A percentile compares a stretch with the other conserved stretches of the same genome.
Conservation (phyloP, 2,888 invertebrate species). For the Sphaeridia pumilis region DNA sequence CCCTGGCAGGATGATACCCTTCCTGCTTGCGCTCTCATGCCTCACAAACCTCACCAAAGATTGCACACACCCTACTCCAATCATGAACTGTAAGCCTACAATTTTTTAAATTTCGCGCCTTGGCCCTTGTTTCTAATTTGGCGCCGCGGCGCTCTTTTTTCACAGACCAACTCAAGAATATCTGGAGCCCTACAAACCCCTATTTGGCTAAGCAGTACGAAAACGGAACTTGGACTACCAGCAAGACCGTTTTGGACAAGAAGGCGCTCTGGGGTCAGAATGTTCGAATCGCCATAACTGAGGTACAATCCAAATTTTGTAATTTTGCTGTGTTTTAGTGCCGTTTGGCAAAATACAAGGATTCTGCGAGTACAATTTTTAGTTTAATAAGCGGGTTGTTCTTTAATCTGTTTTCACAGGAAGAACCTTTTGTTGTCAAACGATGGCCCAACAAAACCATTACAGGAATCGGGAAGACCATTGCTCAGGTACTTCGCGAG, state of each 20-base stretch:
- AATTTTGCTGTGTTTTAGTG: too few relatives aligned
- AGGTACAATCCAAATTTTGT: conserved; percentile 17
- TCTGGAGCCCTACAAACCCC: conserved; percentile 36
- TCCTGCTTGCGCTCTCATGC: conserved; percentile 31
- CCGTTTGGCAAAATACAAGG: too few relatives aligned
- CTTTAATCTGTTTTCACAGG: conserved; percentile 20
- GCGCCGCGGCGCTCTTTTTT: conserved; percentile 5
- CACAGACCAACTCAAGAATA: conserved; percentile 33
- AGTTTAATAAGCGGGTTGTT: neutral
- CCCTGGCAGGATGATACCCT: conserved; percentile 24
- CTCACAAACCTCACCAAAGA: conserved; percentile 31
- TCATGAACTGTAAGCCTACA: conserved; percentile 32
- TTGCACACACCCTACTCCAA: conserved; percentile 25
- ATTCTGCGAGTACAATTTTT: neutral
- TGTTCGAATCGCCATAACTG: conserved; percentile 25
- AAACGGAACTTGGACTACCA: conserved; percentile 28
- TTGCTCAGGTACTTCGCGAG: conserved; percentile 55
- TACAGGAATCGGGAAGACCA: conserved; percentile 57
- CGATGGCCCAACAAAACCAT: conserved; percentile 19
- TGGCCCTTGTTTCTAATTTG: neutral
- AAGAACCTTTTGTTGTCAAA: conserved; percentile 28
- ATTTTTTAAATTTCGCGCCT: neutral
- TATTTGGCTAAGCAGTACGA: conserved; percentile 24
- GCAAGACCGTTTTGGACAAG: conserved; percentile 19
- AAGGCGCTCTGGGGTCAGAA: conserved; percentile 20